These are phyloP conservation scores for Geococcyx californianus DNA, from an alignment of 2,113 vertebrate genomes.

Conservation along the genomic window DNA sequence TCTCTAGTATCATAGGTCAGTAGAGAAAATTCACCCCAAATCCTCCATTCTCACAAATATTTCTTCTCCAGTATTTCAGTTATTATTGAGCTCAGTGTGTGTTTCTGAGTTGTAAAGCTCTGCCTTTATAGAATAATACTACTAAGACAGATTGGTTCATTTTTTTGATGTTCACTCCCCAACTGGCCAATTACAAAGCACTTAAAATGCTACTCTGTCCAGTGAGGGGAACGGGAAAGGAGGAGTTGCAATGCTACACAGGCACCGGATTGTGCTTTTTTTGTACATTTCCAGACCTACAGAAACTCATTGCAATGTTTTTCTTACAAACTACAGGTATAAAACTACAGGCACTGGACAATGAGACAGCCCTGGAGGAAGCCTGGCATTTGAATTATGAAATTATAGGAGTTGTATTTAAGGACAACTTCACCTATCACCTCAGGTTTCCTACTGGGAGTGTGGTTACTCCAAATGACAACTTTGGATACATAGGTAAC, in stretches of 20 bases:
- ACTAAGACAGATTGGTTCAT: not conserved
- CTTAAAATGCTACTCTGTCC: not conserved
- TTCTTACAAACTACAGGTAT: slow-evolving; percentile 53
- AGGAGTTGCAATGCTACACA: not conserved
- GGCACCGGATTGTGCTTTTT: no score
- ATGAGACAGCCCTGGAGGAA: slow-evolving; percentile 80
- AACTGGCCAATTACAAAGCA: fast-evolving
- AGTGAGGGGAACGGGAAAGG: not conserved
- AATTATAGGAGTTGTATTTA: slow-evolving; percentile 82
- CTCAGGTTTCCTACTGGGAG: slow-evolving; percentile 75
- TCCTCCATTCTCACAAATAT: not conserved
- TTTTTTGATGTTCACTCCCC: not conserved
- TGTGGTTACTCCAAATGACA: slow-evolving; percentile 75
- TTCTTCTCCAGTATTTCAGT: not conserved
- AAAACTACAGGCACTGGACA: slow-evolving; percentile 70
- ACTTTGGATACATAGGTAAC: slow-evolving; percentile 78
- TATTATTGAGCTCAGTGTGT: not conserved
- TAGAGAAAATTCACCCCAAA: not conserved
- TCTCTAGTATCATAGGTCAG: not conserved
- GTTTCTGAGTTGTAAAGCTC: not conserved
- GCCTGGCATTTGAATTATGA: slow-evolving; percentile 69
- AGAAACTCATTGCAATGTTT: not conserved
- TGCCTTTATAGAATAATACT: not conserved
- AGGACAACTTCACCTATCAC: slow-evolving; percentile 80
- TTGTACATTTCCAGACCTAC: not conserved